These are phyloP conservation scores for Cydia strobilella DNA, from an alignment of 1,140 invertebrate genomes.

Conservation along the genomic window DNA sequence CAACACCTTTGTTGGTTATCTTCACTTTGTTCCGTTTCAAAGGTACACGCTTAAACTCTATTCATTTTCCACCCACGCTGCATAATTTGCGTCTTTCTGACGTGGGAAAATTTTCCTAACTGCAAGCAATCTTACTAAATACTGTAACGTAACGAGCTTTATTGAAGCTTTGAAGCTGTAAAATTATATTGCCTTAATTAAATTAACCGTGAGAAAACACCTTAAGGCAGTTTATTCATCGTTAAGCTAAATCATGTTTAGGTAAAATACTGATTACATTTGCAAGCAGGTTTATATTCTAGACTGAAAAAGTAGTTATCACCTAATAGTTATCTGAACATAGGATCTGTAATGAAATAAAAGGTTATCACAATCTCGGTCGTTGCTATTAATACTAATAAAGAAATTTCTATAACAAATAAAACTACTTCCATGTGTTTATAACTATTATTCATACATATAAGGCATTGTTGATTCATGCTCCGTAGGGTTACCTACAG, in stretches of 20 bases:
- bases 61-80: conserved; percentile 23
- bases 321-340: neutral
- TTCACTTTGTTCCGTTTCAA: neutral
- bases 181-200: conserved; percentile 28
- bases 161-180: conserved; percentile 19
- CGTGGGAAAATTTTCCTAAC: conserved; percentile 22
- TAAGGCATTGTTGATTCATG: neutral
- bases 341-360: neutral
- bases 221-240: neutral
- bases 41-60: neutral
- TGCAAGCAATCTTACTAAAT: conserved; percentile 24
- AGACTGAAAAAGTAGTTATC: neutral
- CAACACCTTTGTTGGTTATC: neutral
- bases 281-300: neutral
- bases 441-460: neutral
- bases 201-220: conserved; percentile 14
- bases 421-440: too few relatives aligned
- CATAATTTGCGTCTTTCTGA: conserved; percentile 17
- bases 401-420: too few relatives aligned
- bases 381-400: too few relatives aligned
- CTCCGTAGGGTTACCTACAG: neutral
- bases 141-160: conserved; percentile 19
- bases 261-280: neutral
- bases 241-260: neutral
- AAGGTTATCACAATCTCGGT: too few relatives aligned